Evolutionary conservation across 2,113 vertebrate genomes (phyloP), one percentile per base, ranked within the genome.

Genomic region (Cichladusa arquata): DNA sequence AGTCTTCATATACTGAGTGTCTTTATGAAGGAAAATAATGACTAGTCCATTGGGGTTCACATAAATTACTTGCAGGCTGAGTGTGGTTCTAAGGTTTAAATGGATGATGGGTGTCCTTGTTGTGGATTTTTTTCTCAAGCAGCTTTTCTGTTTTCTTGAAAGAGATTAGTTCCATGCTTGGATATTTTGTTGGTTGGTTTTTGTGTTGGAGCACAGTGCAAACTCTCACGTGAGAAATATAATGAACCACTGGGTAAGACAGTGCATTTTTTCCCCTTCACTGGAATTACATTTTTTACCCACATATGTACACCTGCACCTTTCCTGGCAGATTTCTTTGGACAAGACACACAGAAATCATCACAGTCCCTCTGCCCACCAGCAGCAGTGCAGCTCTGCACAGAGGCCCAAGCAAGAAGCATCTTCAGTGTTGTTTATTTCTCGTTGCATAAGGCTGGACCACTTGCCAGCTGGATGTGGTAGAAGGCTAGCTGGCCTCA

Each of bases 271-370:
- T 73, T 13, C 40, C 33, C 44, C 38, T 56, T 19, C 34, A 31
- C 26, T 28, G 50, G 23, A 62, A 74, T 67, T 40, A 36, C 12
- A 29, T 86, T 29, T 50, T 65, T 22, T 53, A 64, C 25, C 38
- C 8, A 47, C 25, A 5, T 42, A 5, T n/a, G 22, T 23, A n/a
- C 9, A 8, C 0, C 1, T 50, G 16, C 16, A 34, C 14, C 38
- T 91, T 66, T 56, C 25, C 11, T 54, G 40, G 31, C 31, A 72
- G 38, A 36, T 76, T 87, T 64, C 26, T 74, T 77, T 51, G 60
- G 57, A 51, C 16, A 71, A 71, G 91, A 36, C 1, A 0, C 16
- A 5, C 0, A 6, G 45, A 74, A 91, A 66, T 81, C 31, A 24
- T 53, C 48, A 42, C 22, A 84, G 29, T 33, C 33, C 29, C 23